Evolutionary conservation across 2,797 vertebrate genomes (phyloP).

Genomic region (Gymnothorax javanicus): DNA sequence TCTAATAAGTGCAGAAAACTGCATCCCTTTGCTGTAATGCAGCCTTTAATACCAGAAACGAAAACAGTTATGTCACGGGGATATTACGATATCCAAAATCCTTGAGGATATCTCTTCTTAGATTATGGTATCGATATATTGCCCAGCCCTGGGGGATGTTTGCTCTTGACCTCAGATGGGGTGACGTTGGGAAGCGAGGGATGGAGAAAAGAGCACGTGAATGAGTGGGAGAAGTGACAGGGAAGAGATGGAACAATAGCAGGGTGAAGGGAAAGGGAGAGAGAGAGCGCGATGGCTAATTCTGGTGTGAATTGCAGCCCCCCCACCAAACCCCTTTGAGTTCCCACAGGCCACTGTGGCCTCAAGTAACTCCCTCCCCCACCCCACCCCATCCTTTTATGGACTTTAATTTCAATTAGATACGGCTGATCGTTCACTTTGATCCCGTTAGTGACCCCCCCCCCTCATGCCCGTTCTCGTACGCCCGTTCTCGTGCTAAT

Average conservation of each 20-base stretch:
- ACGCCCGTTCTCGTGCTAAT: conserved; percentile 51
- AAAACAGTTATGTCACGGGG: too few relatives aligned
- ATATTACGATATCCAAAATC: too few relatives aligned
- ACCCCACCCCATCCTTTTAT: not conserved
- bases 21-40: too few relatives aligned
- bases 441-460: conserved; percentile 55
- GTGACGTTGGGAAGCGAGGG: not conserved
- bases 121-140: too few relatives aligned
- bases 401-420: conserved; percentile 66
- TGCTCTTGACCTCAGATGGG: not conserved
- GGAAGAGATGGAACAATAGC: conserved; percentile 33
- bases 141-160: not conserved
- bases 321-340: not conserved
- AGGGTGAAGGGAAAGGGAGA: conserved; percentile 32
- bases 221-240: conserved; percentile 34
- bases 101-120: too few relatives aligned
- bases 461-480: conserved; percentile 47
- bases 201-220: conserved; percentile 5
- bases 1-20: too few relatives aligned
- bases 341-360: not conserved
- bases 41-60: too few relatives aligned
- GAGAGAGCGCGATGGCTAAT: conserved; percentile 28
- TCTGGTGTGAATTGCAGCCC: not conserved
- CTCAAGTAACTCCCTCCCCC: not conserved
- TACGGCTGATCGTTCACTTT: conserved; percentile 61